Evolutionary conservation across 2,113 vertebrate species (phyloP), one percentile per base, ranked within the genome.

Genomic region (Sterrhoptilus dennistouni): DNA sequence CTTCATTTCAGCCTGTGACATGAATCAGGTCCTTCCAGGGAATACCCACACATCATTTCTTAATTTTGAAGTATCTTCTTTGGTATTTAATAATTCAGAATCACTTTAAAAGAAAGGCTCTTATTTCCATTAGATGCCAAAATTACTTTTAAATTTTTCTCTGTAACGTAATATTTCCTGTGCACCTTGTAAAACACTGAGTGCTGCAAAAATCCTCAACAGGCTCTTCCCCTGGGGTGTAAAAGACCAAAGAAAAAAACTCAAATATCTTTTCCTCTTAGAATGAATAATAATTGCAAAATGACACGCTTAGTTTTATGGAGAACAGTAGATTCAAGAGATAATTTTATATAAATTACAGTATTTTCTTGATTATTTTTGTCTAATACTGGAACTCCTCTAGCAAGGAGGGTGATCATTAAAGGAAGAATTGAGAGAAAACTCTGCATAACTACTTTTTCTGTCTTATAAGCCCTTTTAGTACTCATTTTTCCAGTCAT

Each of bases 281-380:
- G 44, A 89, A 87, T 47, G 47, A 91, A 29, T 63, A 94, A 83
- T 95, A 96, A 74, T 42, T 65, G 54, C 22, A 94, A 70, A 88
- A 91, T 6, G 29, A 79, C 84, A 80, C 3, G 4, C 69, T 77
- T 61, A 74, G 31, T 52, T 59, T 92, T 86, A 81, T 44, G 47
- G 74, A 49, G 20, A 82, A 71, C 28, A 49, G 44, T 22, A 68
- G 57, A 81, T 95, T 87, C 60, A 87, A 93, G 60, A 64, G 36
- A 71, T 77, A 96, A 93, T 94, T 78, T 90, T 64, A 89, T 35
- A 92, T 47, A 65, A 93, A 87, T 91, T 93, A 93, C 56, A 81
- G 60, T 60, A 19, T 83, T 92, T 86, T 87, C 21, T 64, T 83
- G 3, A 96, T 74, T 61, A 59, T 66, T 93, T 95, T 78, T 96